Base-by-base conservation (phyloP, 1,140 invertebrate genomes). In the Metaphire vulgaris region DNA sequence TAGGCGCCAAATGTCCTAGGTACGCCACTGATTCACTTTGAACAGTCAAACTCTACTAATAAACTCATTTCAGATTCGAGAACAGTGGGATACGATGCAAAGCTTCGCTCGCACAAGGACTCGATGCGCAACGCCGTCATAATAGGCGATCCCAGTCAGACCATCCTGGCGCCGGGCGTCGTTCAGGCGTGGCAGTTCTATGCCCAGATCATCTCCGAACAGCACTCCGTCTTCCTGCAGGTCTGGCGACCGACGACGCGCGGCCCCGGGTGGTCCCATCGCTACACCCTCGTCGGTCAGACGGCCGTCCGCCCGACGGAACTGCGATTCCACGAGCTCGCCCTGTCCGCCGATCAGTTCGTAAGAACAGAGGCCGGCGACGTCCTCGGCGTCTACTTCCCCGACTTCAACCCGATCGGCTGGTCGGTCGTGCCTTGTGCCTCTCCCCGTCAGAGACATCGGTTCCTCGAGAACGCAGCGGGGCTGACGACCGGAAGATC, bases 371-470 rank as follows among this genome's bases (percentile, higher is more conserved):
- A 34, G 69, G 30, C 30, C 28, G 76, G 76, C 2, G 76, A 77
- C 76, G 65, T 77, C 56, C 69, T 77, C 28, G 76, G 76, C 31
- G 29, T 77, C 28, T 77, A 74, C 72, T 77, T 77, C 65, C 76
- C 76, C 28, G 56, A 74, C 31, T 74, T 67, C 65, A 74, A 74
- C 33, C 76, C 76, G 6, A 64, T 77, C 66, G 76, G 72, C 28
- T 72, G 69, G 75, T 76, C 68, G 12, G 69, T 69, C 28, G 75
- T 75, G 65, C 74, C 74, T 15, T 75, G 74, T 26, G 74, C 65
- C 65, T 31, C 30, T 30, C 31, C 56, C 26, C 1, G 21, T n/a
- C 74, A 75, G 64, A 56, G 21, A 56, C 41, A 56, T 21, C 41
- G 41, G 41, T 56, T 56, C 41, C 6, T 56, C 41, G 41, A 56